Conservation (phyloP, 2,797 vertebrate genomes). For the Macropus fuliginosus region DNA sequence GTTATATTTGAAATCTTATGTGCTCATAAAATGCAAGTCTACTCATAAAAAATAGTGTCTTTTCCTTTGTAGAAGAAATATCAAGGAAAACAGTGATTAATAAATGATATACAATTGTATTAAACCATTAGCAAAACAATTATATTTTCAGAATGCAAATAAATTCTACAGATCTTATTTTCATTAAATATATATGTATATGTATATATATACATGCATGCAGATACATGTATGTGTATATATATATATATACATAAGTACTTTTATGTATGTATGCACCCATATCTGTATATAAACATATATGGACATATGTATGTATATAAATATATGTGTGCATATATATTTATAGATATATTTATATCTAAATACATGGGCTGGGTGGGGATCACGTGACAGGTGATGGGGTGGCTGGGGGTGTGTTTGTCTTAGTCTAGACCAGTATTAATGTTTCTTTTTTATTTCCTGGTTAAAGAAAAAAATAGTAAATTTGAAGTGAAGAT, state of each 20-base stretch:
- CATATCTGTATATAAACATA: too few relatives aligned
- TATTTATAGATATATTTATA: too few relatives aligned
- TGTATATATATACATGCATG: not conserved
- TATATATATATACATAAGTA: too few relatives aligned
- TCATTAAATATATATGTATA: too few relatives aligned
- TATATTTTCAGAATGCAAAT: not conserved
- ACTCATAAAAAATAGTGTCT: not conserved
- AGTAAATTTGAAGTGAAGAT: not conserved
- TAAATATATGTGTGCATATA: too few relatives aligned
- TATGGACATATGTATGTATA: too few relatives aligned
- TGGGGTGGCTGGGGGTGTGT: too few relatives aligned
- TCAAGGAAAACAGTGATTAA: not conserved
- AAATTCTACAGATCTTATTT: not conserved
- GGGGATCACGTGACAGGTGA: too few relatives aligned
- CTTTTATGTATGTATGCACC: too few relatives aligned
- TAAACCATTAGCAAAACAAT: not conserved
- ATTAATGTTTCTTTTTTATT: not conserved
- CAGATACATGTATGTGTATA: not conserved
- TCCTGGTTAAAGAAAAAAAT: not conserved
- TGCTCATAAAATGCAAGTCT: not conserved
- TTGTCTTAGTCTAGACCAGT: not conserved
- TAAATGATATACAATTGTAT: not conserved
- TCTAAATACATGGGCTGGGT: too few relatives aligned
- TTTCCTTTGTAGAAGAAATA: not conserved
- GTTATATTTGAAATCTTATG: not conserved